phyloP scores from a whole-genome alignment of 2,113 vertebrate species.

The Phrynocephalus versicolor region DNA sequence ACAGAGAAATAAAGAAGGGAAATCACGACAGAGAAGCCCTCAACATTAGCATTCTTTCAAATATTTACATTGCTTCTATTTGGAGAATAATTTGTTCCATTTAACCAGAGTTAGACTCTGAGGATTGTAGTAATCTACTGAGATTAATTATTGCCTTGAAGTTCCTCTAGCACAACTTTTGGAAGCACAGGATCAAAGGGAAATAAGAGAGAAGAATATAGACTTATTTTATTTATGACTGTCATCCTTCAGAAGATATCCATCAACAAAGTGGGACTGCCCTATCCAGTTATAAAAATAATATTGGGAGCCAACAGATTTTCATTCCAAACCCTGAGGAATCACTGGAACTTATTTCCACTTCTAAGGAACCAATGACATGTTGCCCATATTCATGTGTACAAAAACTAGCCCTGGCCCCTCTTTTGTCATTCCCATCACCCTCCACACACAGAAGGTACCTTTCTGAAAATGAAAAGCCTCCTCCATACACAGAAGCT shows the following conservation, averaged over 20 bases:
- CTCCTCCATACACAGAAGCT: too few relatives aligned
- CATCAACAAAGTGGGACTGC: background rate
- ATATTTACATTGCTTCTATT: constrained; percentile 64
- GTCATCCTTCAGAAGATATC: constrained; percentile 10
- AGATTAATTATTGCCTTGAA: constrained; percentile 68
- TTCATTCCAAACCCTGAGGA: background rate
- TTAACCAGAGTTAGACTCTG: constrained; percentile 62
- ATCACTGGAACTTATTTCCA: background rate
- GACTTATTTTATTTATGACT: accelerated
- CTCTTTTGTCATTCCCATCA: too few relatives aligned
- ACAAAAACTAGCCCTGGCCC: background rate
- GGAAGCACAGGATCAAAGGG: constrained; percentile 15
- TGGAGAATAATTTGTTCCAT: constrained; percentile 66
- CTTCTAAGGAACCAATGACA: background rate
- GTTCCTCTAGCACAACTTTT: constrained; percentile 45
- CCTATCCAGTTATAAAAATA: background rate
- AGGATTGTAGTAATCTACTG: constrained; percentile 61
- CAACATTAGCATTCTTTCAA: constrained; percentile 52
- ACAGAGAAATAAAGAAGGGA: constrained; percentile 53
- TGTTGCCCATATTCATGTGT: background rate
- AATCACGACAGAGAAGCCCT: constrained; percentile 36
- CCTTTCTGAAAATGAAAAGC: too few relatives aligned
- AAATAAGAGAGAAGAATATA: background rate
- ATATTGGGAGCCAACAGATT: background rate
- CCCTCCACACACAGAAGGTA: too few relatives aligned